Conservation (phyloP, 2,113 vertebrate species). For the Speoplatyrhinus poulsoni region DNA sequence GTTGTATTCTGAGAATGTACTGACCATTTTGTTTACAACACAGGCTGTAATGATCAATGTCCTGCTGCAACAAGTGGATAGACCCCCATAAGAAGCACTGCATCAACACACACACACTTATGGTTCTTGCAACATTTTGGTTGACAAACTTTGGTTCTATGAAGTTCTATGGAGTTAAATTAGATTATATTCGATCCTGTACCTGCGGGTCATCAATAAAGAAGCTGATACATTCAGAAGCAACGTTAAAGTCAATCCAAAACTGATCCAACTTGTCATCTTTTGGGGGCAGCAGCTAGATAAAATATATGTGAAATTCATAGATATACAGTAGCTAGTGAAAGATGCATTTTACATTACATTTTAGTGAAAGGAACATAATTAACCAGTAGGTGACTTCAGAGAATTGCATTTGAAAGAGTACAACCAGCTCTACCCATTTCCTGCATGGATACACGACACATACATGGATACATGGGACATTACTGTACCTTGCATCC, state of each 20-base stretch:
- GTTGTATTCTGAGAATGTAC: neutral
- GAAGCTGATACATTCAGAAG: constrained; percentile 86
- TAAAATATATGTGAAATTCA: neutral
- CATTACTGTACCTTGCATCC: neutral
- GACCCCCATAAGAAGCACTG: constrained; percentile 86
- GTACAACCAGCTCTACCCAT: too few relatives aligned
- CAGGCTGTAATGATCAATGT: constrained; percentile 71
- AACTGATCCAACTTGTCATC: constrained; percentile 88
- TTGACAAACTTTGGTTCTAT: neutral
- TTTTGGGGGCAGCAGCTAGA: constrained; percentile 82
- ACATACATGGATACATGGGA: too few relatives aligned
- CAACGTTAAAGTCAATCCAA: constrained; percentile 92
- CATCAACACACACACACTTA: neutral
- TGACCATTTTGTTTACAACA: constrained; percentile 27
- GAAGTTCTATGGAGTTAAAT: too few relatives aligned
- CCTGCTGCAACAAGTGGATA: constrained; percentile 76
- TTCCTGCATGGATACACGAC: too few relatives aligned
- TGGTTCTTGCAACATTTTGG: too few relatives aligned
- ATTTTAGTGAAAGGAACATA: too few relatives aligned
- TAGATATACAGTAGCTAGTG: too few relatives aligned
- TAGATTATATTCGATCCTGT: constrained; percentile 14
- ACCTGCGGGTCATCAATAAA: constrained; percentile 84
- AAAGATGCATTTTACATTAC: too few relatives aligned
- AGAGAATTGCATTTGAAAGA: too few relatives aligned
- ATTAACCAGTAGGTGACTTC: too few relatives aligned